Percentiles rank a stretch among this genome's conserved stretches.
phyloP scores from a whole-genome alignment of 64 coral and sea anemone species.

The Actinia tenebrosa region DNA sequence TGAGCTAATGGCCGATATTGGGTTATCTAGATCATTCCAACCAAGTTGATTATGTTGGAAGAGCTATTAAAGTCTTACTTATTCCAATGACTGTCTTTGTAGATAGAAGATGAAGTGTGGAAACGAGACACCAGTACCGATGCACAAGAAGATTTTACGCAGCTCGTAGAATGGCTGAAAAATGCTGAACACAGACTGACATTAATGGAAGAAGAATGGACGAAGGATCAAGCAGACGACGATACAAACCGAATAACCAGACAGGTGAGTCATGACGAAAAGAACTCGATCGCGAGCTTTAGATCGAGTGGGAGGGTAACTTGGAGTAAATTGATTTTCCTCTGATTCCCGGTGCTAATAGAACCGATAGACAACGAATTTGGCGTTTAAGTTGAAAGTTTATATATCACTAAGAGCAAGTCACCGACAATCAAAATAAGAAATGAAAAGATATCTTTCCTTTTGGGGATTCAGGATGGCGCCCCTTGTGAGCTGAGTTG shows the following conservation, averaged over 20 bases:
- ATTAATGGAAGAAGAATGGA: conserved; percentile 84
- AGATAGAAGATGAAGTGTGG: conserved; percentile 40
- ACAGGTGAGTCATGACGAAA: background rate
- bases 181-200: conserved; percentile 51
- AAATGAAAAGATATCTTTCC: no score
- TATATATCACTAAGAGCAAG: no score
- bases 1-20: no score
- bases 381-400: no score
- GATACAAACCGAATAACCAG: background rate
- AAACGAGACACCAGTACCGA: background rate
- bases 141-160: conserved; percentile 30
- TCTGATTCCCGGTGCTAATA: no score
- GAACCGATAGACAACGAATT: no score
- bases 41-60: background rate
- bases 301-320: no score
- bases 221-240: conserved; percentile 45
- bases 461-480: no score
- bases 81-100: background rate
- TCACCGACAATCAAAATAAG: no score
- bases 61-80: background rate
- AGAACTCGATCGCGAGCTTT: no score
- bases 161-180: conserved; percentile 60
- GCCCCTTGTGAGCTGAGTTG: no score
- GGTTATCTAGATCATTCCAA: background rate
- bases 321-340: no score